These are phyloP conservation scores for Pseudomyrmex flavicornis DNA, from an alignment of 1,140 invertebrate species.

Conservation along the genomic window DNA sequence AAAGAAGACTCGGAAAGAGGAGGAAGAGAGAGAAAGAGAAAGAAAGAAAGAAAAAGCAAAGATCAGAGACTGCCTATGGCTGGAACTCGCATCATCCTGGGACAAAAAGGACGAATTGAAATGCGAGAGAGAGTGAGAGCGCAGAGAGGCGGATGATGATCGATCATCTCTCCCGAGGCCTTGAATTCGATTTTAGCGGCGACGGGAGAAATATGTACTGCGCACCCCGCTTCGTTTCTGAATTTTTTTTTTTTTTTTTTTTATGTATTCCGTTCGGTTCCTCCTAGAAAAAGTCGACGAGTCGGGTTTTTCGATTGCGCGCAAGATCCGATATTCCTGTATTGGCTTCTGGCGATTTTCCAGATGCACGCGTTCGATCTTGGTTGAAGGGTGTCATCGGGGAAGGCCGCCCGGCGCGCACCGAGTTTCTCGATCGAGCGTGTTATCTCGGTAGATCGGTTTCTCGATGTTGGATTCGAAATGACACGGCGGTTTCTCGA, in stretches of 20 bases:
- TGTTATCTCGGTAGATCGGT: conserved; percentile 19
- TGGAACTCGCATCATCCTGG: conserved; percentile 40
- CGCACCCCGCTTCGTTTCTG: conserved; percentile 33
- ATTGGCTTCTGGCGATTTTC: conserved; percentile 51
- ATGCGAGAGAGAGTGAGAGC: conserved; percentile 42
- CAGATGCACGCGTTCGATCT: conserved; percentile 44
- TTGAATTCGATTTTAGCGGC: conserved; percentile 70
- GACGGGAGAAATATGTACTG: conserved; percentile 41
- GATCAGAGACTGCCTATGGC: conserved; percentile 43
- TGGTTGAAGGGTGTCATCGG: conserved; percentile 39
- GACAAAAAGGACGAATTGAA: conserved; percentile 55
- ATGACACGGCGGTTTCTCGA: neutral
- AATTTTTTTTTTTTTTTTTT: conserved; percentile 6
- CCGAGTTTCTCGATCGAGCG: conserved; percentile 1
- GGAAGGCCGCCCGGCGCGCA: neutral
- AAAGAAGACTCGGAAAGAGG: conserved; percentile 14
- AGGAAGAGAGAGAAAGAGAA: conserved; percentile 23
- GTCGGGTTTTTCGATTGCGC: conserved; percentile 16
- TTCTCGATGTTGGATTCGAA: neutral
- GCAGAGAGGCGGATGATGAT: conserved; percentile 62
- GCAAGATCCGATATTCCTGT: conserved; percentile 25
- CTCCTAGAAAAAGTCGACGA: conserved; percentile 20
- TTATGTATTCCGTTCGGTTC: neutral
- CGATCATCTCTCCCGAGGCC: conserved; percentile 66
- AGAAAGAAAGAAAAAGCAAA: conserved; percentile 5